Percentiles rank a stretch among this genome's conserved stretches.
Conservation (phyloP, 2,888 invertebrate genomes). For the Tridacna crocea region DNA sequence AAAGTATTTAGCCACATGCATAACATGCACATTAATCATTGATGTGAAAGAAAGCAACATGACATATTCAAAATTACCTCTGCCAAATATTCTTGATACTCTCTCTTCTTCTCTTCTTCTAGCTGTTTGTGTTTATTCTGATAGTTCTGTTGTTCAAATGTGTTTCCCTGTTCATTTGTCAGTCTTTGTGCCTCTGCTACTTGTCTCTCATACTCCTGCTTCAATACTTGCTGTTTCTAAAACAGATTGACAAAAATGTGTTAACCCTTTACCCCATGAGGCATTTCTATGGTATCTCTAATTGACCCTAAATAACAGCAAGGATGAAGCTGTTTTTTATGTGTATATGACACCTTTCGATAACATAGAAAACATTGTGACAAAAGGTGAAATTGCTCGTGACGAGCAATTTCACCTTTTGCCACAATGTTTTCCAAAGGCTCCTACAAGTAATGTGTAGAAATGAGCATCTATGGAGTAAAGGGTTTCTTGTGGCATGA, state of each 20-base stretch:
- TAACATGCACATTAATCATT: neutral
- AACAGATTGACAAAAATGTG: neutral
- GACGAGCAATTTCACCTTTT: too few species aligned
- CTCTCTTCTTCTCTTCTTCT: constrained; percentile 72
- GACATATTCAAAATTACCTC: constrained; percentile 50
- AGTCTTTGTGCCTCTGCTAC: constrained; percentile 44
- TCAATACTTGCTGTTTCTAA: constrained; percentile 56
- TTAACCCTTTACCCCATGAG: neutral
- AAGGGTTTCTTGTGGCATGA: too few species aligned
- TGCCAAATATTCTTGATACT: constrained; percentile 75
- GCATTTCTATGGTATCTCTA: too few species aligned
- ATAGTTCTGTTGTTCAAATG: constrained; percentile 23
- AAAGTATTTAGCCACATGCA: neutral
- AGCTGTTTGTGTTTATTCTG: constrained; percentile 44
- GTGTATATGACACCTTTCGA: too few species aligned
- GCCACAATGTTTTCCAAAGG: too few species aligned
- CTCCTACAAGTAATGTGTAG: too few species aligned
- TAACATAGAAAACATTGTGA: too few species aligned
- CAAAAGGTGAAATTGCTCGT: too few species aligned
- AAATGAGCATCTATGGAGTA: too few species aligned
- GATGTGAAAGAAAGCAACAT: too few species aligned
- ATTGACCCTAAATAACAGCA: too few species aligned
- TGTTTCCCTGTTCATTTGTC: constrained; percentile 17
- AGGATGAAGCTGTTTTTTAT: too few species aligned
- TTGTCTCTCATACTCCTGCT: constrained; percentile 47